These are phyloP conservation scores for Ischnura elegans DNA, from an alignment of 2,888 invertebrate genomes.

Conservation along the genomic window DNA sequence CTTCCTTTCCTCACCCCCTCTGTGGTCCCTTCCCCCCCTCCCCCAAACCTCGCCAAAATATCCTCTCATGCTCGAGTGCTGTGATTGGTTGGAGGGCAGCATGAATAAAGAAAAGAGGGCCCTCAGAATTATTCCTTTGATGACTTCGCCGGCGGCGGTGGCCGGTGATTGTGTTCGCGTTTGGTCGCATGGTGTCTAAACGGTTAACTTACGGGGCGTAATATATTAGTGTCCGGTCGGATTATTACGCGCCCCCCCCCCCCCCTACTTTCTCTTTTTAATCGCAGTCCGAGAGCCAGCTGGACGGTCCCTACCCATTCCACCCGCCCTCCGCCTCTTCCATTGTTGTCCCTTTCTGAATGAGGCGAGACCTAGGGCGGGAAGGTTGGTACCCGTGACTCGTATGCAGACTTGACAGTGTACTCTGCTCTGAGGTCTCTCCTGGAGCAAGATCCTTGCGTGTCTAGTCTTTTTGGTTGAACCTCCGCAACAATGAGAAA, in stretches of 20 bases:
- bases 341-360: background rate
- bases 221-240: slow-evolving; percentile 3
- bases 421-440: background rate
- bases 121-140: background rate
- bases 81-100: background rate
- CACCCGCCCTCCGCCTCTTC: background rate
- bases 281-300: background rate
- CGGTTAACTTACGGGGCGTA: background rate
- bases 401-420: background rate
- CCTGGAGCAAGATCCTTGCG: too few species aligned
- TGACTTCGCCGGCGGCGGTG: background rate
- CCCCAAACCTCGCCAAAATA: background rate
- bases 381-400: background rate
- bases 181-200: background rate
- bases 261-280: background rate
- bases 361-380: background rate
- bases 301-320: background rate
- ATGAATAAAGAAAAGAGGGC: background rate
- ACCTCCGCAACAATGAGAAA: too few species aligned
- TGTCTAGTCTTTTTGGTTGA: too few species aligned
- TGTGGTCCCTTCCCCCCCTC: background rate
- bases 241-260: background rate
- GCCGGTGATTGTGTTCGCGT: background rate
- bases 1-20: background rate
- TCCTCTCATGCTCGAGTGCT: background rate